Evolutionary conservation across 92 coral and sea anemone genomes (phyloP), one percentile per base, ranked within the genome.

Genomic region (Pocillopora grandis): DNA sequence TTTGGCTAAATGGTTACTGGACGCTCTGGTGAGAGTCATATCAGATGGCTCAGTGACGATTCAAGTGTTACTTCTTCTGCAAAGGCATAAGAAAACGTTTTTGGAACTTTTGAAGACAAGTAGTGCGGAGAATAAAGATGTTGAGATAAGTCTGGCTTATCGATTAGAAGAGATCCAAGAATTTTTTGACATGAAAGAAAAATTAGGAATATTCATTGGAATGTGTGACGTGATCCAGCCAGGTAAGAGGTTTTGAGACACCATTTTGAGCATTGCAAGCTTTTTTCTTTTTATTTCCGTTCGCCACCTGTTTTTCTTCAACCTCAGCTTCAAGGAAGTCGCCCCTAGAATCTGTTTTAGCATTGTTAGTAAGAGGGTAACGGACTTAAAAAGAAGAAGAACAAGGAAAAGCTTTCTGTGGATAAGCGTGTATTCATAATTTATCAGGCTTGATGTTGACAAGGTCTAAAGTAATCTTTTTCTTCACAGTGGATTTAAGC

Each of bases 161-260:
- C 49, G 86, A 72, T 48, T 82, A 58, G 71, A 61, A 58, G 88
- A 85, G 27, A 14, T 85, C 8, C 48, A 69, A 12, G 84, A 71
- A 69, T 85, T 85, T 59, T 62, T 69, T 23, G 62, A 9, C 7
- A 27, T 49, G 5, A 85, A 59, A 70, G 14, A 2, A 16, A 60
- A 60, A 23, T 33, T 77, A 12, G 12, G 18, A 9, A 42, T 65
- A 58, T 85, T 85, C 33, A 60, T 69, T 31, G 60, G 18, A 21
- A 85, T 85, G 88, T 85, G 88, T 78, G 77, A 76, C 14, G 18
- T 77, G 55, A 85, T 85, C 58, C 12, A 21, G 15, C 77, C 88
- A 60, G 88, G 88, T 85, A 35, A 77, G 88, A 73, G 6, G 7
- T 11, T 16, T 17, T 16, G 19, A 62, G 58, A 21, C 15, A 33